Conservation (phyloP, 2,113 vertebrate genomes). For the Spilogale gracilis region DNA sequence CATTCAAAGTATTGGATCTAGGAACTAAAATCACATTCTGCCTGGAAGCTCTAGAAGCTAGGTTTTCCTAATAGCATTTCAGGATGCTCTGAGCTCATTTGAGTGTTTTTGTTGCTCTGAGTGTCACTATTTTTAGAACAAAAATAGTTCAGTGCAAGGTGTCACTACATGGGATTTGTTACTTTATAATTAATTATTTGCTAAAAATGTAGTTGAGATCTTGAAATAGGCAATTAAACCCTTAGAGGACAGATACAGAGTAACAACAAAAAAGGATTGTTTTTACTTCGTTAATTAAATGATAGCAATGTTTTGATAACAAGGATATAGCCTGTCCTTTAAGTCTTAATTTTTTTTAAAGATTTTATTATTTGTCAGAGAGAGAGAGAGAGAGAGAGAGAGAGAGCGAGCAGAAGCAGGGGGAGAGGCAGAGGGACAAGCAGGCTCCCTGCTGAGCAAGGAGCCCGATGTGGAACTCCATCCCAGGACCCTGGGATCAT, state of each 20-base stretch:
- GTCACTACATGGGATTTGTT: not conserved
- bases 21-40: not conserved
- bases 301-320: not conserved
- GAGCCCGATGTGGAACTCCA: too few species aligned
- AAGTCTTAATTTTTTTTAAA: not conserved
- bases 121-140: not conserved
- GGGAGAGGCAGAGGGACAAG: too few species aligned
- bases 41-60: not conserved
- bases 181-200: not conserved
- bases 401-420: too few species aligned
- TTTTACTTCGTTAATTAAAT: not conserved
- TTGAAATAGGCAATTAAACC: not conserved
- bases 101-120: not conserved
- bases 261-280: not conserved
- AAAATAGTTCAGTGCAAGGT: not conserved
- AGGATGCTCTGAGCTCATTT: not conserved
- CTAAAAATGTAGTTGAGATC: not conserved
- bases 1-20: not conserved
- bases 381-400: too few species aligned
- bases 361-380: too few species aligned
- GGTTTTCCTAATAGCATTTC: not conserved
- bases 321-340: not conserved
- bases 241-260: not conserved
- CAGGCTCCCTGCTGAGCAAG: too few species aligned
- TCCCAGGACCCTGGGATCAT: too few species aligned